These are phyloP conservation scores for Heterocephalus glaber DNA, from an alignment of 2,113 vertebrate species.

Conservation along the genomic window DNA sequence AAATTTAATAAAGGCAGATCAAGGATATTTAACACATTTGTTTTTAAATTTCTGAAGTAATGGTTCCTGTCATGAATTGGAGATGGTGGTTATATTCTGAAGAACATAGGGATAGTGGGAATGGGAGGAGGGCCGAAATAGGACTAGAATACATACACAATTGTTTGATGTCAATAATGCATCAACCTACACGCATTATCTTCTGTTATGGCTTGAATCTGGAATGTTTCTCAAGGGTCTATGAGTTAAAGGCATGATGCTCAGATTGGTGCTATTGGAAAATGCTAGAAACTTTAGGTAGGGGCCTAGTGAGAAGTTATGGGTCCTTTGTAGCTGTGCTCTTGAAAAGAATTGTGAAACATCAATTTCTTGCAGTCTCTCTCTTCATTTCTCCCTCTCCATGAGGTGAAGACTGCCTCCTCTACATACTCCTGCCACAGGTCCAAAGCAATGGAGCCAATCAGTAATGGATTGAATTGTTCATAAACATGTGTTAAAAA, in stretches of 20 bases:
- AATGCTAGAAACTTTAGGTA: background rate
- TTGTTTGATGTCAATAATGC: background rate
- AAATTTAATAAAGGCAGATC: constrained; percentile 23
- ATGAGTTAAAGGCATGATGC: background rate
- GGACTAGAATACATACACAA: background rate
- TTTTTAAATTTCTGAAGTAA: background rate
- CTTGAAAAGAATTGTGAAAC: background rate
- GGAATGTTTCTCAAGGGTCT: background rate
- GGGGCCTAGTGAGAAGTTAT: background rate
- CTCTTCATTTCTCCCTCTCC: background rate
- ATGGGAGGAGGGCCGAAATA: background rate
- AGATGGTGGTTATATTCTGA: background rate
- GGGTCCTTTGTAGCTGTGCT: too few species aligned
- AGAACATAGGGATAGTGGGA: background rate
- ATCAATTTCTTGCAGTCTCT: background rate
- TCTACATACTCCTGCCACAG: background rate
- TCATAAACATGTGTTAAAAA: background rate
- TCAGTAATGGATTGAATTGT: background rate
- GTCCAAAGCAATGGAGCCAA: background rate
- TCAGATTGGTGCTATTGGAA: background rate
- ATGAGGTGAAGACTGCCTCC: background rate
- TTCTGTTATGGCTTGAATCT: background rate
- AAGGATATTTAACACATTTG: background rate
- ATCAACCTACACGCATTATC: background rate
- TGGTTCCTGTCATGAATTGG: background rate